Percentiles rank a stretch among this genome's conserved stretches.
Conservation (phyloP, 2,797 vertebrate species). For the Myoxocephalus aenaeus region DNA sequence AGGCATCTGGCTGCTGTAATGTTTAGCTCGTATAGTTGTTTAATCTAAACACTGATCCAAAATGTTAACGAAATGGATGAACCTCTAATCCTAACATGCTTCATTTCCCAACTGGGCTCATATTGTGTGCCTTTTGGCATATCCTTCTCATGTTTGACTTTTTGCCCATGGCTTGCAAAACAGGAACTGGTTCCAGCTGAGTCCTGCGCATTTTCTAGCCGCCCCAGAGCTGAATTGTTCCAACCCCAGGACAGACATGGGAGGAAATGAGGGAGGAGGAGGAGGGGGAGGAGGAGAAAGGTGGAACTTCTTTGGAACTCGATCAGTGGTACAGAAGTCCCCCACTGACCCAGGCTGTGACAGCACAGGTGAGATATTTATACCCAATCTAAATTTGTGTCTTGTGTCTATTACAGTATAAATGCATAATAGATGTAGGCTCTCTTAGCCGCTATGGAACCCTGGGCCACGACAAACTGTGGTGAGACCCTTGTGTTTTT, state of each 20-base stretch:
- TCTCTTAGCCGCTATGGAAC: not conserved
- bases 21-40: not conserved
- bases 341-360: conserved; percentile 85
- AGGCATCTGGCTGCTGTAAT: conserved; percentile 2
- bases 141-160: not conserved
- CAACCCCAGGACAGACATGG: conserved; percentile 72
- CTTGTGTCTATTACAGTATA: not conserved
- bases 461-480: not conserved
- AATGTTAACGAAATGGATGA: not conserved
- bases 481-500: not conserved
- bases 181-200: conserved; percentile 84
- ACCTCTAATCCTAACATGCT: not conserved
- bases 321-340: conserved; percentile 84
- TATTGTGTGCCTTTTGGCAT: not conserved
- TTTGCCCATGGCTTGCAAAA: conserved; percentile 3
- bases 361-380: conserved; percentile 69
- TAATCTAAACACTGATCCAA: not conserved
- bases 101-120: not conserved
- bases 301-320: conserved; percentile 84
- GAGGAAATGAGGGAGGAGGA: conserved; percentile 79
- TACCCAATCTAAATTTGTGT: not conserved
- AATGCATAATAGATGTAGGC: not conserved
- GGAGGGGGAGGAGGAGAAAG: conserved; percentile 76
- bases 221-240: conserved; percentile 64
- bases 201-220: conserved; percentile 66